Conservation (phyloP, 2,888 invertebrate species). For the Cremastobaeus sp. region DNA sequence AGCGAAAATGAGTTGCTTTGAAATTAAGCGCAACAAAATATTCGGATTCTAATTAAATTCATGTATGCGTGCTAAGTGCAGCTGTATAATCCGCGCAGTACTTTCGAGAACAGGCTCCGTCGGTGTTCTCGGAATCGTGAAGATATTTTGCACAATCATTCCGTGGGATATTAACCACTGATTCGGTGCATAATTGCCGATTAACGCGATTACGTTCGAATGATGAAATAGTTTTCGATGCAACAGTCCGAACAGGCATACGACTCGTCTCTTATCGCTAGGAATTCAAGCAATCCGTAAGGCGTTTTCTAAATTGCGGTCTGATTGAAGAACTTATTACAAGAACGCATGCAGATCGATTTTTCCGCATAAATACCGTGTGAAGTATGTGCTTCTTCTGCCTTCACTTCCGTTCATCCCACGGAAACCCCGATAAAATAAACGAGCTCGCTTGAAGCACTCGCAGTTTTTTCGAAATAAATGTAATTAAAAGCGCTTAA, state of each 20-base stretch:
- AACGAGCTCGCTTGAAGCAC: too few species aligned
- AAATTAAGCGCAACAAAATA: conserved; percentile 35
- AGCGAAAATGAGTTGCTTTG: conserved; percentile 33
- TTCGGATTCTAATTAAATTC: conserved; percentile 46
- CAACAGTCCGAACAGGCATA: too few species aligned
- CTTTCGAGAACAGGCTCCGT: conserved; percentile 28
- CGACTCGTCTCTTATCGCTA: conserved; percentile 22
- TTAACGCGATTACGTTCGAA: conserved; percentile 8
- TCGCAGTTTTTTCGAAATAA: conserved; percentile 29
- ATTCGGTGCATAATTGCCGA: conserved; percentile 19
- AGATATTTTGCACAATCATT: conserved; percentile 3
- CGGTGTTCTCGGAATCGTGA: conserved; percentile 16
- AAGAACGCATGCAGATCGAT: too few species aligned
- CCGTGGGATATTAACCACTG: conserved; percentile 25
- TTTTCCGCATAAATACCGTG: too few species aligned
- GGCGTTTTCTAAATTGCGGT: too few species aligned
- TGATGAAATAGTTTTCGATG: conserved; percentile 20
- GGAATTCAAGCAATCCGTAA: too few species aligned
- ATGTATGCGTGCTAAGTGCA: conserved; percentile 22
- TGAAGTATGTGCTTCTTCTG: too few species aligned
- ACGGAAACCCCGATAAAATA: too few species aligned
- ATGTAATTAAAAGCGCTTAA: conserved; percentile 49
- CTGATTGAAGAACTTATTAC: too few species aligned
- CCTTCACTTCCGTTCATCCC: too few species aligned
- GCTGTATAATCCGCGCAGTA: conserved; percentile 20